A percentile compares a stretch with the other conserved stretches of the same genome.
Evolutionary conservation across 2,113 vertebrate species (phyloP).

Genomic region (Periophthalmus modestus): DNA sequence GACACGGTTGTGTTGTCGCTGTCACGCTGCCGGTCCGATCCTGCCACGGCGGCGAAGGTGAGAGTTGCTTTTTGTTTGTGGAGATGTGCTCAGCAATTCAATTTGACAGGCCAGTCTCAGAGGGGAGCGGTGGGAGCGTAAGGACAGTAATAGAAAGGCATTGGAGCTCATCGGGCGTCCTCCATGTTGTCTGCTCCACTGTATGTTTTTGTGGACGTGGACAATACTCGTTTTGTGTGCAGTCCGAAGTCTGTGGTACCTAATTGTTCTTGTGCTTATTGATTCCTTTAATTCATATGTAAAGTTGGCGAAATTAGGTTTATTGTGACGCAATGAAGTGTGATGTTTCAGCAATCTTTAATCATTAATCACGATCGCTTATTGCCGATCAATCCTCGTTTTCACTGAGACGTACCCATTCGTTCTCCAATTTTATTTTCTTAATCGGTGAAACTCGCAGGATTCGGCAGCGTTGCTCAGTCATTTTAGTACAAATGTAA

Average conservation of each 20-base stretch:
- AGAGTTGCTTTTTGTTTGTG: constrained; percentile 63
- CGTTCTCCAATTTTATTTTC: too few species aligned
- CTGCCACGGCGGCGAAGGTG: constrained; percentile 43
- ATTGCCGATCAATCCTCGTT: too few species aligned
- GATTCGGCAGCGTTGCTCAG: too few species aligned
- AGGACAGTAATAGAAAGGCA: constrained; percentile 69
- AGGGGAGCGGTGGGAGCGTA: constrained; percentile 45
- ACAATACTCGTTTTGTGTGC: constrained; percentile 14
- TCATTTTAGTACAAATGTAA: too few species aligned
- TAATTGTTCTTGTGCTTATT: neutral
- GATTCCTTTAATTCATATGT: too few species aligned
- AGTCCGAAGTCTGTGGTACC: neutral
- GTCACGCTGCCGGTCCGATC: constrained; percentile 40
- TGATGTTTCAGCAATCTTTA: too few species aligned
- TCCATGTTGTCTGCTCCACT: constrained; percentile 22
- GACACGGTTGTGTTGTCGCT: constrained; percentile 51
- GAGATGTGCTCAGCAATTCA: constrained; percentile 69
- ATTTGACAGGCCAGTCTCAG: constrained; percentile 65
- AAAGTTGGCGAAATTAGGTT: too few species aligned
- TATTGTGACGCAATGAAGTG: too few species aligned
- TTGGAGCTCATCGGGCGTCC: constrained; percentile 55
- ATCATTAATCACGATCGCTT: too few species aligned
- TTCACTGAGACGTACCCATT: too few species aligned
- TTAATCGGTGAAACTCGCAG: too few species aligned
- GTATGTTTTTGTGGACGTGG: neutral